phyloP scores from a whole-genome alignment of 2,113 vertebrate species.

The Phrynocephalus versicolor region DNA sequence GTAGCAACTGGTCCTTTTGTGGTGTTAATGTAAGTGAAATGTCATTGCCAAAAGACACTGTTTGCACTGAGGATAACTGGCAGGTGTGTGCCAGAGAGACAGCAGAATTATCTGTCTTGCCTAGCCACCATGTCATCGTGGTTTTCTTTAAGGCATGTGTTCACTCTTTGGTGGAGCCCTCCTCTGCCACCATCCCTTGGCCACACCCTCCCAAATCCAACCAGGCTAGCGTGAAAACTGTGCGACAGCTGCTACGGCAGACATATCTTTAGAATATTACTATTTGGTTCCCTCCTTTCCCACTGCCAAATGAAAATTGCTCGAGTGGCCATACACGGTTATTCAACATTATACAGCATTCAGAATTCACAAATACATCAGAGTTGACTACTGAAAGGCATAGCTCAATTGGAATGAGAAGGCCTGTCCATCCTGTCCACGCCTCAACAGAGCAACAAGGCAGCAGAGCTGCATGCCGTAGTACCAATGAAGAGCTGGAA shows the following conservation, averaged over 20 bases:
- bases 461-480: neutral
- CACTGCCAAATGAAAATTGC: constrained; percentile 24
- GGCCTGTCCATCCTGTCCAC: neutral
- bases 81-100: too few relatives aligned
- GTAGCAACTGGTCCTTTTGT: neutral
- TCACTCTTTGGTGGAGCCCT: neutral
- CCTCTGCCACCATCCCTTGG: neutral
- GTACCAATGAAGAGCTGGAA: neutral
- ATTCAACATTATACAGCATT: neutral
- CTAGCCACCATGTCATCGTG: neutral
- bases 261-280: constrained; percentile 4
- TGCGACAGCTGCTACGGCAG: neutral
- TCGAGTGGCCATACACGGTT: neutral
- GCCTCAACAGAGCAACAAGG: neutral
- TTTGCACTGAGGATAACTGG: constrained; percentile 2
- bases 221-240: neutral
- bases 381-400: neutral
- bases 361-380: neutral
- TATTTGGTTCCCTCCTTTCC: constrained; percentile 33
- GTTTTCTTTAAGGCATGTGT: constrained; percentile 13
- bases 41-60: neutral
- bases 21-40: constrained; percentile 14
- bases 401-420: neutral
- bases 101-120: neutral
- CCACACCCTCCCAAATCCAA: neutral